A percentile compares a stretch with the other conserved stretches of the same genome.
Evolutionary conservation across 2,113 vertebrate genomes (phyloP).

Genomic region (Herpetotheres cachinnans): DNA sequence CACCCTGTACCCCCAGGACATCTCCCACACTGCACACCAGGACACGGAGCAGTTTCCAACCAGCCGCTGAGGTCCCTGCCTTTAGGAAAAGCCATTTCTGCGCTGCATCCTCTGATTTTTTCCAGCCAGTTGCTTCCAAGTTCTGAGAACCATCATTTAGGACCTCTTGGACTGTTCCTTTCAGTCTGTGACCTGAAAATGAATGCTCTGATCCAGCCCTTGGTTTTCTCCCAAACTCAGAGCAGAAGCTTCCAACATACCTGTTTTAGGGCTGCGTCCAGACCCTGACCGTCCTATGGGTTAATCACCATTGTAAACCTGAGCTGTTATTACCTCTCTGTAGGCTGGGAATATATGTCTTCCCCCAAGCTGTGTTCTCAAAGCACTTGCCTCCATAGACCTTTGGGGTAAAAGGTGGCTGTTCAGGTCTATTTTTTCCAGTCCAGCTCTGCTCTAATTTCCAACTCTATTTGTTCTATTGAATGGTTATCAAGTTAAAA

Average conservation of each 20-base stretch:
- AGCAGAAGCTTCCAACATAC: neutral
- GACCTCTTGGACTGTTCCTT: neutral
- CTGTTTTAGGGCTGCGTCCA: neutral
- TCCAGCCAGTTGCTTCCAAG: neutral
- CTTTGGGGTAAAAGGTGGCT: neutral
- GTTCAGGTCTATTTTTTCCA: neutral
- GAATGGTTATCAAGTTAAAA: constrained; percentile 64
- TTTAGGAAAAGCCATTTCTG: neutral
- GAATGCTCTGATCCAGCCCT: neutral
- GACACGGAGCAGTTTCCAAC: neutral
- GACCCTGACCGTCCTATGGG: neutral
- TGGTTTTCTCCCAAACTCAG: neutral
- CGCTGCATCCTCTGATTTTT: neutral
- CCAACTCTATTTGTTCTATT: constrained; percentile 49
- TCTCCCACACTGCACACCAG: rapidly evolving
- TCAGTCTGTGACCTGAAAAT: neutral
- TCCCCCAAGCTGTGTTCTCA: neutral
- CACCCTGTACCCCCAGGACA: neutral
- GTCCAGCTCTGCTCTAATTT: constrained; percentile 2
- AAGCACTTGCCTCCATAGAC: neutral
- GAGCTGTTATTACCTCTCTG: neutral
- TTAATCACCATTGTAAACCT: neutral
- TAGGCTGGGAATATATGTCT: neutral
- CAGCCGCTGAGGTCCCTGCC: rapidly evolving
- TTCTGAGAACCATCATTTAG: neutral